phyloP scores from a whole-genome alignment of 2,797 vertebrate species.

The Petrocephalus sullivani region DNA sequence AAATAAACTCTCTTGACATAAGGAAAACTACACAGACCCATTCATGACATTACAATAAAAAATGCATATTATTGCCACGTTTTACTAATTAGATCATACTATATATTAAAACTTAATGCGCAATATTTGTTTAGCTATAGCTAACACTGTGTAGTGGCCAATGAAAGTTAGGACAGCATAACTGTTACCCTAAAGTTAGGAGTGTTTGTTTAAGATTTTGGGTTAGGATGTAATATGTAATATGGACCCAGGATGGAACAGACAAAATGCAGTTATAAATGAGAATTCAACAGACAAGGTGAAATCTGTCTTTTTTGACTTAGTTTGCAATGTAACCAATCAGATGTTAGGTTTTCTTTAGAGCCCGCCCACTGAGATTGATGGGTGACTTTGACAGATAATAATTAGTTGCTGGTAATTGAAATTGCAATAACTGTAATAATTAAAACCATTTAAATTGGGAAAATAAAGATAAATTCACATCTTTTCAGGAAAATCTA shows the following conservation, averaged over 20 bases:
- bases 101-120: not conserved
- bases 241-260: not conserved
- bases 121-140: not conserved
- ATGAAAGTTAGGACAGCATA: not conserved
- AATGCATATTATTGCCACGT: not conserved
- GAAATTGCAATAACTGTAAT: not conserved
- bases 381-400: not conserved
- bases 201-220: not conserved
- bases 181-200: not conserved
- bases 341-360: too few relatives aligned
- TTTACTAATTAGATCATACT: not conserved
- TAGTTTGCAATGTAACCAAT: too few relatives aligned
- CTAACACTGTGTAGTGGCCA: not conserved
- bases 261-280: not conserved
- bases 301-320: too few relatives aligned
- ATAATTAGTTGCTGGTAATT: not conserved
- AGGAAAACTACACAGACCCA: not conserved
- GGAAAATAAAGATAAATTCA: too few relatives aligned
- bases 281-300: not conserved
- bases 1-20: not conserved
- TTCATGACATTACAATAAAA: not conserved
- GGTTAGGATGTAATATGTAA: not conserved
- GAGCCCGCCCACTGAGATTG: too few relatives aligned
- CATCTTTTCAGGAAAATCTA: not conserved
- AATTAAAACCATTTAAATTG: not conserved